A percentile compares a stretch with the other conserved stretches of the same genome.
These are phyloP conservation scores for Noctua janthe DNA, from an alignment of 2,888 invertebrate species.

Conservation along the genomic window DNA sequence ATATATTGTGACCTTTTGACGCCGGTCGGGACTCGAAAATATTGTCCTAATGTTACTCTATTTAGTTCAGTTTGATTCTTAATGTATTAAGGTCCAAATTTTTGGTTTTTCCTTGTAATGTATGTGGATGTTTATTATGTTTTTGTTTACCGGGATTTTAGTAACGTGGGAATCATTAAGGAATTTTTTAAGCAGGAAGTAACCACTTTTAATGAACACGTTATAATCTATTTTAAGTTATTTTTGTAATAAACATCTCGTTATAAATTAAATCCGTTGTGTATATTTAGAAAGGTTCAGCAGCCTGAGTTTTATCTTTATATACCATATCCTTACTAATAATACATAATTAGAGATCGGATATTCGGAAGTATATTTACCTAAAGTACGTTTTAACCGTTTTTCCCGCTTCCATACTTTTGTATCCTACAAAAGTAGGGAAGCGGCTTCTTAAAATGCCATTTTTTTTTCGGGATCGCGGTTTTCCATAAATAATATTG, in stretches of 20 bases:
- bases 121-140: background rate
- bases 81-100: conserved; percentile 49
- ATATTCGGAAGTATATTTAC: too few species aligned
- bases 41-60: conserved; percentile 61
- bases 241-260: background rate
- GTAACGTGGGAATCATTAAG: background rate
- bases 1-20: conserved; percentile 83
- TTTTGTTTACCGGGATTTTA: background rate
- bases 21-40: conserved; percentile 69
- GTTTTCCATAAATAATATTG: too few species aligned
- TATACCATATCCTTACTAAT: background rate
- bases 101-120: conserved; percentile 13
- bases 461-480: too few species aligned
- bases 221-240: background rate
- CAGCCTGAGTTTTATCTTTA: background rate
- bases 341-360: background rate
- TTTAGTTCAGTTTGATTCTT: conserved; percentile 43
- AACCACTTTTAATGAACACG: background rate
- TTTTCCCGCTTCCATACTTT: too few species aligned
- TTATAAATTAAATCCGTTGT: too few species aligned
- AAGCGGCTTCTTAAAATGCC: too few species aligned
- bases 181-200: background rate
- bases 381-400: too few species aligned
- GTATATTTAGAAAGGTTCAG: background rate
- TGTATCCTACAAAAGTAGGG: too few species aligned